Evolutionary conservation across 2,113 vertebrate species (phyloP), one percentile per base, ranked within the genome.

Genomic region (Todiramphus saurophagus): DNA sequence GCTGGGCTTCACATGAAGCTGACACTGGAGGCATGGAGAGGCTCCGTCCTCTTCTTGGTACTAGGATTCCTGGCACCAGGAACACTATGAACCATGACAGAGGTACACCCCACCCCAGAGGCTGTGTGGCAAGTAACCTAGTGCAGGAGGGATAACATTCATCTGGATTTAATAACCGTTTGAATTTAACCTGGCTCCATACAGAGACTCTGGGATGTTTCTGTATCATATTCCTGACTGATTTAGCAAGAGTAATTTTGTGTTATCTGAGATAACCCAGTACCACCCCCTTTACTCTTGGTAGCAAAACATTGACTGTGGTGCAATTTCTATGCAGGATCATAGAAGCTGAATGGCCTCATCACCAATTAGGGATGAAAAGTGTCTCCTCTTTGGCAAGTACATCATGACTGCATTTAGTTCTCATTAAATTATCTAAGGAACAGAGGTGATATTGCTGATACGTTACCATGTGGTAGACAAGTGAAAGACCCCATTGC

Each of bases 61-160:
- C 20, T 37, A 76, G 7, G 14, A 50, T 50, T 89, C 28, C 13
- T 33, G 51, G 35, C 17, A 44, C 19, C 19, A 66, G 35, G 20
- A 76, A 27, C 3, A 1, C 58, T 70, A 13, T 1, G 0, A 48
- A 48, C 43, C 11, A 5, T 28, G 30, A 53, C 0, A 7, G 43
- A 59, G 9, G 27, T 48, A 69, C 6, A 30, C 13, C 30, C 16
- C 23, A 9, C 27, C 19, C 7, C 31, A 60, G 58, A 84, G 68
- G 10, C 39, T 60, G 5, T 55, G 39, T 39, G 37, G 44, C 63
- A 76, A 23, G 68, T 55, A 59, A 43, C 46, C 43, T 70, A 51
- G 23, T 55, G 14, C 39, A n/a, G 69, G 44, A 60, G n/a, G 14
- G 10, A 37, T 50, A 66, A 60, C 1, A 1, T 43, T 70, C 23